These are phyloP conservation scores for Takifugu ocellatus DNA, from an alignment of 2,797 vertebrate species.

Conservation along the genomic window DNA sequence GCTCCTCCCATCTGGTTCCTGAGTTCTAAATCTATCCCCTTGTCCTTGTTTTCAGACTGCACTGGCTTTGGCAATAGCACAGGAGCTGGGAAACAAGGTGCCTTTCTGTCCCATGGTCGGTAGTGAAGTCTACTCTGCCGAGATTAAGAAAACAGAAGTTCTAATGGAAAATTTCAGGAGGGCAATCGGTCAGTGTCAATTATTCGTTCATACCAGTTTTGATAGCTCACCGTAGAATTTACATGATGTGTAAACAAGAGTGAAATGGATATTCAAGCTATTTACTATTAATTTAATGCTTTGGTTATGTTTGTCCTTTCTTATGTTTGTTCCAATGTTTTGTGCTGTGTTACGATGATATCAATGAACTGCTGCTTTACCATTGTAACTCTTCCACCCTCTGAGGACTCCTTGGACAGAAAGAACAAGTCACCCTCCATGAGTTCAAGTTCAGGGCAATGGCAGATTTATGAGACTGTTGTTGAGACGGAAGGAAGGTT, in stretches of 20 bases:
- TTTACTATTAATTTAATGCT: no score
- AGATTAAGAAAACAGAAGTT: slow-evolving; percentile 99
- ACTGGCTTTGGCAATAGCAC: slow-evolving; percentile 92
- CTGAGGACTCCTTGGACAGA: slow-evolving; percentile 1
- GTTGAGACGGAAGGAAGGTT: slow-evolving; percentile 37
- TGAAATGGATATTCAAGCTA: no score
- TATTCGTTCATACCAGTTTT: neutral
- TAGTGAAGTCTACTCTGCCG: slow-evolving; percentile 96
- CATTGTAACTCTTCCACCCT: no score
- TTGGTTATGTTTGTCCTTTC: neutral
- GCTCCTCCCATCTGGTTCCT: neutral
- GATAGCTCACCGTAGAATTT: no score
- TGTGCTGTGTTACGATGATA: no score
- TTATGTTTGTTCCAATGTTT: no score
- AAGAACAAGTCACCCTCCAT: slow-evolving; percentile 7
- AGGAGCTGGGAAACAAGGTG: slow-evolving; percentile 96
- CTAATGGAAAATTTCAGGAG: slow-evolving; percentile 99
- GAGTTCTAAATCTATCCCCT: neutral
- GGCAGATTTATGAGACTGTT: slow-evolving; percentile 21
- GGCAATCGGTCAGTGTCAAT: slow-evolving; percentile 86
- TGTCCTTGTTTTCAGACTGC: slow-evolving; percentile 80
- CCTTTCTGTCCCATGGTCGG: slow-evolving; percentile 99
- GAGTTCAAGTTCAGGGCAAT: slow-evolving; percentile 31
- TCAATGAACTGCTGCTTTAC: no score
- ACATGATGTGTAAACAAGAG: neutral